Conservation (phyloP, 2,888 invertebrate species). For the Elysia crispata region DNA sequence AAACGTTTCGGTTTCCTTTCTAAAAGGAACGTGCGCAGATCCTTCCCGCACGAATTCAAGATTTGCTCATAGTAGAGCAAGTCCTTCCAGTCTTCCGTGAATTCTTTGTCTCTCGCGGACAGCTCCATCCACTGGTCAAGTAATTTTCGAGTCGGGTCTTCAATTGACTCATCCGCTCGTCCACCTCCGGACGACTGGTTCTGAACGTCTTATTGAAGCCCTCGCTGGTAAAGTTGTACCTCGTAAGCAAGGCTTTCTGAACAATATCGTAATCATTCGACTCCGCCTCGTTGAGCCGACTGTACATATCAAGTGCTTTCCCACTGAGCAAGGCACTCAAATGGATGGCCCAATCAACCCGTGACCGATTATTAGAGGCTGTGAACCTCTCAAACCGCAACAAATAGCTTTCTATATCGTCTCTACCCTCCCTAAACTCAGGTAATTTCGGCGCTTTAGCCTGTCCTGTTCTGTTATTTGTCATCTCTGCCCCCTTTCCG, state of each 20-base stretch:
- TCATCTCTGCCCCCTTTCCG: too few species aligned
- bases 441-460: background rate
- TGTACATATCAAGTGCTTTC: background rate
- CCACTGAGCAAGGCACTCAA: background rate
- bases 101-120: background rate
- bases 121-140: conserved; percentile 2
- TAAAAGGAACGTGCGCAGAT: background rate
- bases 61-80: background rate
- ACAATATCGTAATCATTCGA: background rate
- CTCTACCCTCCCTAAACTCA: background rate
- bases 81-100: background rate
- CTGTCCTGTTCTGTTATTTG: background rate
- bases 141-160: background rate
- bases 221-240: background rate
- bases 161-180: background rate
- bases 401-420: background rate
- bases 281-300: background rate
- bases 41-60: background rate
- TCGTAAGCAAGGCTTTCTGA: background rate
- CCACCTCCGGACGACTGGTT: background rate
- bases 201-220: background rate
- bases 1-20: background rate
- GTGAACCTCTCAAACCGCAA: background rate
- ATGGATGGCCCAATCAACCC: background rate
- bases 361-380: background rate